Conservation (phyloP, 2,113 vertebrate species). For the Odocoileus virginianus region DNA sequence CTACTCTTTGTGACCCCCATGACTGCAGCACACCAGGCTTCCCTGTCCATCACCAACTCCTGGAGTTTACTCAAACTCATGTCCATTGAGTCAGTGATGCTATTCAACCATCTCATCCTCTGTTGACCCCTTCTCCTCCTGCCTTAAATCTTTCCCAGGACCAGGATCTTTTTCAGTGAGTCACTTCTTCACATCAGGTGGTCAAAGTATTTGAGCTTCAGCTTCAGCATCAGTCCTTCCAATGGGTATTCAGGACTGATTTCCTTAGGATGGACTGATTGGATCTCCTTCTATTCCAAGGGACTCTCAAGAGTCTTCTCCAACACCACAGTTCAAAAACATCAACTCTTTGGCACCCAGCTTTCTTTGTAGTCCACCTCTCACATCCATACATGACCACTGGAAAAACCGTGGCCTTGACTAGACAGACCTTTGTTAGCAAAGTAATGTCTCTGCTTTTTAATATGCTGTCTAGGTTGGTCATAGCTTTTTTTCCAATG, state of each 20-base stretch:
- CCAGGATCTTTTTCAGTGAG: background rate
- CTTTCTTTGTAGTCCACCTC: background rate
- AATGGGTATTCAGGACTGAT: background rate
- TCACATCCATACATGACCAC: background rate
- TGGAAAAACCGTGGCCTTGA: background rate
- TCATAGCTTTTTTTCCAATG: background rate
- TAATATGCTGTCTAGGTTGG: background rate
- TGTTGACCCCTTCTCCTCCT: background rate
- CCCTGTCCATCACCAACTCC: background rate
- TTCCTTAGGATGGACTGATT: background rate
- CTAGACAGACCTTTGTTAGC: background rate
- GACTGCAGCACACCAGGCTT: background rate
- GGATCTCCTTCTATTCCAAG: background rate
- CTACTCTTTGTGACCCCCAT: background rate
- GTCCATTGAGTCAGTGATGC: background rate
- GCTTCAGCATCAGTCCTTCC: background rate
- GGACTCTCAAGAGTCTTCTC: background rate
- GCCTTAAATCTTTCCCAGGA: background rate
- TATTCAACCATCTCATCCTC: background rate
- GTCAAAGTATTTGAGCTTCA: background rate
- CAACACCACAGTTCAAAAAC: background rate
- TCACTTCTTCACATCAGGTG: background rate
- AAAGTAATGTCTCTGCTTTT: background rate
- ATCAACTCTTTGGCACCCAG: fast-evolving
- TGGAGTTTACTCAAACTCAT: background rate